phyloP scores from a whole-genome alignment of 1,140 invertebrate species.

The Drosophila obscura region DNA sequence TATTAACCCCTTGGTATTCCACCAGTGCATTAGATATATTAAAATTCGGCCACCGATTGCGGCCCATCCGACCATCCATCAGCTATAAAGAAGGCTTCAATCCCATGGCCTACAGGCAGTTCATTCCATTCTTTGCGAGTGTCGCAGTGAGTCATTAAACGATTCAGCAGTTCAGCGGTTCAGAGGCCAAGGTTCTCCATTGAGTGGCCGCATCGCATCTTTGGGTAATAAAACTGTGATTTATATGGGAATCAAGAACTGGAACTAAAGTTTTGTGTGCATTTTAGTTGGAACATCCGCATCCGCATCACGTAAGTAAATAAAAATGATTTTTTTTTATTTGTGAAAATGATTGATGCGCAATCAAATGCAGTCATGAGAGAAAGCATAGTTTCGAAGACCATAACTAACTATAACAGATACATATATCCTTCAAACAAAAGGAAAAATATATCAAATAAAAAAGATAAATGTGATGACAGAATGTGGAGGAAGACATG shows the following conservation, averaged over 20 bases:
- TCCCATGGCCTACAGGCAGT: too few species aligned
- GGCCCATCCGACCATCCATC: not conserved
- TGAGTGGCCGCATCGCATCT: not conserved
- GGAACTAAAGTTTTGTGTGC: not conserved
- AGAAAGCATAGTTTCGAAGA: too few species aligned
- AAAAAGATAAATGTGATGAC: too few species aligned
- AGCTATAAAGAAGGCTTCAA: slow-evolving; percentile 23
- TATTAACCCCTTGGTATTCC: slow-evolving; percentile 50
- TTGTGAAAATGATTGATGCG: not conserved
- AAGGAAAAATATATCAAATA: too few species aligned
- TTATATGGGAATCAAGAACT: slow-evolving; percentile 14
- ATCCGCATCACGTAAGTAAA: slow-evolving; percentile 44
- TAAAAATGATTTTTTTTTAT: not conserved
- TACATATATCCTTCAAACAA: too few species aligned
- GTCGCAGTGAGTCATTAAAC: not conserved
- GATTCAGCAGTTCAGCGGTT: not conserved
- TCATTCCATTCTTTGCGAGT: slow-evolving; percentile 1
- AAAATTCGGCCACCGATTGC: slow-evolving; percentile 27
- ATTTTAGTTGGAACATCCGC: not conserved
- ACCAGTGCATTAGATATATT: slow-evolving; percentile 69
- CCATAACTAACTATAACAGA: too few species aligned
- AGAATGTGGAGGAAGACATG: too few species aligned
- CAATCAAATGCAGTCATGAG: not conserved
- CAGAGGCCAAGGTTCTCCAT: slow-evolving; percentile 3
- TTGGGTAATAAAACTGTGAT: slow-evolving; percentile 35